Evolutionary conservation across 1,140 invertebrate species (phyloP).

Genomic region (Sycophaga agraensis): DNA sequence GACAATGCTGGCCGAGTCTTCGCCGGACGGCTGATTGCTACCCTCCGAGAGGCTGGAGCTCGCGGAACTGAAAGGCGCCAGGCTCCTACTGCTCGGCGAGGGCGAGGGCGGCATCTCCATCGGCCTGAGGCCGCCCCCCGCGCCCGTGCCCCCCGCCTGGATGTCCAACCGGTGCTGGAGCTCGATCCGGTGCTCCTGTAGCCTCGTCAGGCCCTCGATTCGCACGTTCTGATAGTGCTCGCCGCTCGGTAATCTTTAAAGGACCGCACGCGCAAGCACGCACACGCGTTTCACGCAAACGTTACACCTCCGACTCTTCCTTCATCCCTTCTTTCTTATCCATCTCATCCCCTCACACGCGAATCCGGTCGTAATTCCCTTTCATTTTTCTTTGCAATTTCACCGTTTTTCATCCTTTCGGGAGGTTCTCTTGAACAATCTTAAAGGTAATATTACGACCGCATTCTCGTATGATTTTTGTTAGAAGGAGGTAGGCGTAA

Average conservation of each 20-base stretch:
- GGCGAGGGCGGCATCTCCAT: conserved; percentile 73
- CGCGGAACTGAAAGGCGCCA: conserved; percentile 82
- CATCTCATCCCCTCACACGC: too few relatives aligned
- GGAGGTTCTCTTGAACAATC: too few relatives aligned
- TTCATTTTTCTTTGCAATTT: too few relatives aligned
- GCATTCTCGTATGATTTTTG: not conserved
- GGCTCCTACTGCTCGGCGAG: conserved; percentile 79
- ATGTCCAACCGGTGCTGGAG: conserved; percentile 55
- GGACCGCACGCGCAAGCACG: conserved; percentile 8
- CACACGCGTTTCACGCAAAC: not conserved
- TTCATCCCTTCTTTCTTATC: conserved; percentile 10
- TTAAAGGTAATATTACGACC: too few relatives aligned
- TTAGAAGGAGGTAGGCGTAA: conserved; percentile 44
- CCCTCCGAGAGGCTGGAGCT: conserved; percentile 83
- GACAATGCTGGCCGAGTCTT: conserved; percentile 81
- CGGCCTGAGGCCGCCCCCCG: conserved; percentile 37
- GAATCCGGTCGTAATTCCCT: not conserved
- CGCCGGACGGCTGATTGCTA: conserved; percentile 72
- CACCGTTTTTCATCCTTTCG: too few relatives aligned
- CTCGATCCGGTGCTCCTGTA: conserved; percentile 55
- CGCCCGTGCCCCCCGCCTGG: conserved; percentile 31
- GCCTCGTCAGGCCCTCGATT: conserved; percentile 56
- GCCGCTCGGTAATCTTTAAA: conserved; percentile 54
- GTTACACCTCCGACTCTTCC: too few relatives aligned
- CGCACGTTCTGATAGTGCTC: conserved; percentile 57